Evolutionary conservation across 2,113 vertebrate species (phyloP), one percentile per base, ranked within the genome.

Genomic region (Trichechus manatus): DNA sequence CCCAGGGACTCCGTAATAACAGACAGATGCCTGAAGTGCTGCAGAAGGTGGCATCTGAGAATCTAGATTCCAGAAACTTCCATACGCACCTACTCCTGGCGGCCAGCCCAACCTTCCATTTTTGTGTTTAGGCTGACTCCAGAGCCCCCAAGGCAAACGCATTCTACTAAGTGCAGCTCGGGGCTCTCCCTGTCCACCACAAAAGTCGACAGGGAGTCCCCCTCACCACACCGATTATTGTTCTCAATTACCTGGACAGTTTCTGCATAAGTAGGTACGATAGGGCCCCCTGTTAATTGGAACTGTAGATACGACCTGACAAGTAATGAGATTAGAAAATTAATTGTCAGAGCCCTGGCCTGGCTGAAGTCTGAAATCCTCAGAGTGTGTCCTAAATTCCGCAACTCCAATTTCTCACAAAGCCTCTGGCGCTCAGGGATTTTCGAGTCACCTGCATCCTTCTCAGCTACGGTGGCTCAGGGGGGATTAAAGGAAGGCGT

Each of bases 1-100:
- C 9, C 47, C 47, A 47, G 47, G 47, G 47, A 47, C 47, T 47
- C 47, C 47, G 9, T 47, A 47, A 47, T 47, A 47, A 47, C 47
- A 47, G 70, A 36, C 17, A 61, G 75, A 23, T 6, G n/a, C n/a
- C 11, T 6, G 50, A 50, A 50, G 6, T 56, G 53, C 53, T 14
- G 53, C 15, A 56, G 44, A 63, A 42, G 33, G 11, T 25, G 68
- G 8, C 20, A 15, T 79, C 63, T 63, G n/a, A 72, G 53, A 81
- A 13, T 27, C 53, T 15, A 64, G 39, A 63, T 5, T 2, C 72
- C 2, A 7, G 23, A n/a, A n/a, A 27, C 63, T 72, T n/a, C 33
- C 25, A 9, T n/a, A 25, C 3, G 29, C 61, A 25, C 9, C 17
- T 0, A 1, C 9, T 0, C 1, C 3, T 10, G 3, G 33, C 1